Conservation (phyloP, 2,888 invertebrate species). For the Tanypteryx hageni region DNA sequence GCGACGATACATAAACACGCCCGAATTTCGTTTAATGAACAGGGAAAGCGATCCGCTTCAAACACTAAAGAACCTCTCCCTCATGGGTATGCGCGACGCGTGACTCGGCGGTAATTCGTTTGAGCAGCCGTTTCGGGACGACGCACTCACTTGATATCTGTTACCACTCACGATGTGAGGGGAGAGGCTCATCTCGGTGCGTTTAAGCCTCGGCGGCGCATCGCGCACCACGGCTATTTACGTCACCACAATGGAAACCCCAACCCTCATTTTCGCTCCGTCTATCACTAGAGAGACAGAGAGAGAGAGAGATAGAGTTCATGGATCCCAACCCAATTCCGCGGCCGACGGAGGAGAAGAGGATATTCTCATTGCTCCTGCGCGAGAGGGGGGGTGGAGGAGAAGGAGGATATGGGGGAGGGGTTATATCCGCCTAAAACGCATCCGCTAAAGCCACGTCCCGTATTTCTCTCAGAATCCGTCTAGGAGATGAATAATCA, state of each 20-base stretch:
- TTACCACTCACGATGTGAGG: neutral
- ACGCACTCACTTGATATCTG: slow-evolving; percentile 21
- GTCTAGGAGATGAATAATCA: slow-evolving; percentile 12
- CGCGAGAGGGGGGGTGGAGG: neutral
- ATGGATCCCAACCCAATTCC: slow-evolving; percentile 13
- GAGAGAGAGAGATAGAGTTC: neutral
- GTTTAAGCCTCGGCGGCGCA: neutral
- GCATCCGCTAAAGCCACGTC: slow-evolving; percentile 9
- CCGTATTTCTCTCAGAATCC: neutral
- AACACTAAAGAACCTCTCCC: too few relatives aligned
- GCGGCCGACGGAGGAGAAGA: neutral
- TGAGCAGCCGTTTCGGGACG: neutral
- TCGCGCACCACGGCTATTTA: neutral
- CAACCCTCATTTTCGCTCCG: neutral
- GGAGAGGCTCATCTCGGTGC: neutral
- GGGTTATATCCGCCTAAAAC: neutral
- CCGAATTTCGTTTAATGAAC: too few relatives aligned
- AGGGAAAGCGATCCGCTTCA: too few relatives aligned
- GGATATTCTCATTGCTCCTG: neutral
- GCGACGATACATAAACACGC: too few relatives aligned
- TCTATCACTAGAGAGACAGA: neutral
- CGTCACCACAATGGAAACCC: slow-evolving; percentile 1
- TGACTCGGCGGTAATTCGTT: neutral
- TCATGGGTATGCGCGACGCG: neutral
- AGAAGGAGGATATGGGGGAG: neutral